Base-by-base conservation (phyloP, 2,113 vertebrate genomes). In the Lichenostomus cassidix region DNA sequence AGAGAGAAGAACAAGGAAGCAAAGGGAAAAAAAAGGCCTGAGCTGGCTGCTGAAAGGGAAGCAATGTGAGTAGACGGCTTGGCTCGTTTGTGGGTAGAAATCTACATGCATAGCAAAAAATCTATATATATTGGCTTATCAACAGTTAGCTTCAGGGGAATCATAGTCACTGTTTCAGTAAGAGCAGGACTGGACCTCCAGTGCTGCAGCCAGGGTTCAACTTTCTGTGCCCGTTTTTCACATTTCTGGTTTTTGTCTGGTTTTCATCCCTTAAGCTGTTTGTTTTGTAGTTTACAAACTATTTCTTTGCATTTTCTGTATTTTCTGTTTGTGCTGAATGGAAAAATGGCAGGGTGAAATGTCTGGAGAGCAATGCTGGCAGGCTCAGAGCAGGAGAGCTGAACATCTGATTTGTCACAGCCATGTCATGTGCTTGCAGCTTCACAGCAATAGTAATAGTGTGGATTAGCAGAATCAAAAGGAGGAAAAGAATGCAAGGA, bases 211-310 rank as follows among this genome's bases (percentile, higher is more conserved):
- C 22, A 29, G 11, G 19, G 22, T 55, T 75, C 59, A 79, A 24
- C 17, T 81, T 85, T 50, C 39, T 80, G 35, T 39, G 18, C 16
- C 21, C 11, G 27, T 90, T 76, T 83, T 63, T 73, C 59, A 69
- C 11, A 46, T 44, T 19, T 19, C 25, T 8, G 0, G 0, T 0
- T 71, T 92, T 68, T 84, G 19, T 28, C 27, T 60, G 10, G 0
- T 25, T 90, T 92, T 85, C 49, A 15, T 29, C 31, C 35, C 49
- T 73, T 74, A 39, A 19, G 56, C 19, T 25, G 1, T 35, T 52
- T 55, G 29, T 58, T 73, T 47, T 83, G 15, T 50, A 42, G 25
- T 31, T 49, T 58, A 31, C 12, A 84, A 74, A 49, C 8, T 5
- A 33, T 47, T 78, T 76, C 16, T 69, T 56, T 67, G 28, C 25